phyloP scores from a whole-genome alignment of 2,888 invertebrate genomes.

The Drosophila peninsularis region DNA sequence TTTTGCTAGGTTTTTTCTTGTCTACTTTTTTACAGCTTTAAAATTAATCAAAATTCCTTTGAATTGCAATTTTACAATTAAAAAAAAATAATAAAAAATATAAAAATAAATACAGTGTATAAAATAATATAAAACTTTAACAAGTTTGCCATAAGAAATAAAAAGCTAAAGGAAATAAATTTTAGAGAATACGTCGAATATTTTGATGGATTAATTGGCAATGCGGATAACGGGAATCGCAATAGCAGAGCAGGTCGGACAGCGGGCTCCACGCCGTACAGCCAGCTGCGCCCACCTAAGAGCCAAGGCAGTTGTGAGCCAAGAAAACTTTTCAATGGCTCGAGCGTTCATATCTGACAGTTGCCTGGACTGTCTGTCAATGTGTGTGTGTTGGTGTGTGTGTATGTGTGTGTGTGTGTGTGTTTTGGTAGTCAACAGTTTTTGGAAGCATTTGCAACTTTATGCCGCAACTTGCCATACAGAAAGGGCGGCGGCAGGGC shows the following conservation, averaged over 20 bases:
- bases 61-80: background rate
- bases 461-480: conserved; percentile 59
- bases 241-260: background rate
- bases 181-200: conserved; percentile 25
- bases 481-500: conserved; percentile 5
- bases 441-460: conserved; percentile 59
- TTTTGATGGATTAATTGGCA: conserved; percentile 54
- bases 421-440: conserved; percentile 61
- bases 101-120: background rate
- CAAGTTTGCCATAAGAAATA: conserved; percentile 23
- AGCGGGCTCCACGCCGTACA: background rate
- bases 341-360: conserved; percentile 48
- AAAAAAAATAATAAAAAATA: background rate
- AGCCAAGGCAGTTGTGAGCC: conserved; percentile 39
- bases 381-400: conserved; percentile 6
- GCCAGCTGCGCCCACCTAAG: background rate
- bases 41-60: background rate
- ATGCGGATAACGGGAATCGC: conserved; percentile 42
- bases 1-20: background rate
- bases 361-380: conserved; percentile 30
- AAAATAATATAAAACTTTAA: conserved; percentile 28
- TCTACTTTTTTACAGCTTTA: background rate
- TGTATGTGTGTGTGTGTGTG: conserved; percentile 29
- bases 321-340: conserved; percentile 69
- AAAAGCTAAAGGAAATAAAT: conserved; percentile 8